These are phyloP conservation scores for Galaxias olidus DNA, from an alignment of 2,797 vertebrate species.

Conservation along the genomic window DNA sequence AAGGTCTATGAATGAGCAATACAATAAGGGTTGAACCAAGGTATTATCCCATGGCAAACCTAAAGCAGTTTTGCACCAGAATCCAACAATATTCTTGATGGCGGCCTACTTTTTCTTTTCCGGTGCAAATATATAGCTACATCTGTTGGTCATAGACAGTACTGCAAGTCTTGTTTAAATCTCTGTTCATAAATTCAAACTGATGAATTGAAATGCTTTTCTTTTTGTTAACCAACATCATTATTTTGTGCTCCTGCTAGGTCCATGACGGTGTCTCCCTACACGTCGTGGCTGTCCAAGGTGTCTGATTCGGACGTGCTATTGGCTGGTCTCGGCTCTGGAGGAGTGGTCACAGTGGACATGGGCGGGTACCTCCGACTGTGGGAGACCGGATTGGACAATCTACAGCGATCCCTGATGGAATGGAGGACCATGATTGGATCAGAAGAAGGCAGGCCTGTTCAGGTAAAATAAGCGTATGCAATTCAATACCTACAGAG, in stretches of 20 bases:
- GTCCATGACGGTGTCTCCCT: constrained; percentile 82
- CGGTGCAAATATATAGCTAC: constrained; percentile 28
- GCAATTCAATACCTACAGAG: no score
- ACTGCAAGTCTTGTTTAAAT: constrained; percentile 4
- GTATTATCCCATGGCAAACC: no score
- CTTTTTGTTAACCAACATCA: not conserved
- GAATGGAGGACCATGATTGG: constrained; percentile 99
- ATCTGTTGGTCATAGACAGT: constrained; percentile 22
- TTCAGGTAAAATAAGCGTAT: constrained; percentile 80
- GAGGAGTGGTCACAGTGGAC: constrained; percentile 88
- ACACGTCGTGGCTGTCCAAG: constrained; percentile 88
- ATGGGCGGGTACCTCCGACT: constrained; percentile 89
- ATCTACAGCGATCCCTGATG: constrained; percentile 86
- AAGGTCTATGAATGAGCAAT: not conserved
- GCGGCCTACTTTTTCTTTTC: no score
- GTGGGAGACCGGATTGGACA: constrained; percentile 92
- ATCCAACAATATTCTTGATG: no score
- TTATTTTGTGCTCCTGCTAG: constrained; percentile 61
- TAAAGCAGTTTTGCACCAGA: no score
- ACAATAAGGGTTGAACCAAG: no score
- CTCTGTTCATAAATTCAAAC: not conserved
- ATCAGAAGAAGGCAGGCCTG: constrained; percentile 79
- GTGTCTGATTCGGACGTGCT: constrained; percentile 88
- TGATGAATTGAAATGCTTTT: not conserved
- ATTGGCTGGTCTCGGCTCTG: constrained; percentile 78